Conservation (phyloP, 2,888 invertebrate species). For the Pammene aurita region DNA sequence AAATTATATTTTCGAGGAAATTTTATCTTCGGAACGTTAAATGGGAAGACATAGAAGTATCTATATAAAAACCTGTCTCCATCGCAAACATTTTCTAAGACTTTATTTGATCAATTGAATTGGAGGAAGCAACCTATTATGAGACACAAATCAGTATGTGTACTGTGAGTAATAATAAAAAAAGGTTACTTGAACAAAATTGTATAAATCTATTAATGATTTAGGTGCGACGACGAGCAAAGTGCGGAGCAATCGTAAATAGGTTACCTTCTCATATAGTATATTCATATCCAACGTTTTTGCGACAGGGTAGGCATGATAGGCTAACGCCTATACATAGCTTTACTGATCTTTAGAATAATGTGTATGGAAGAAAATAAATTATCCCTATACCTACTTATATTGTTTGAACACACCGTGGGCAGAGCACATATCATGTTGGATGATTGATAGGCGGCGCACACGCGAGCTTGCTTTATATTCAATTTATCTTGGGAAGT, state of each 20-base stretch:
- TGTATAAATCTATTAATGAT: no score
- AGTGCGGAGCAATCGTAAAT: no score
- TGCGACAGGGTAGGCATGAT: no score
- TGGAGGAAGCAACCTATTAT: neutral
- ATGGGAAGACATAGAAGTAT: no score
- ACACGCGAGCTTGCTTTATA: slow-evolving; percentile 66
- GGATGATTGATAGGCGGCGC: slow-evolving; percentile 63
- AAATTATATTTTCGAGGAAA: no score
- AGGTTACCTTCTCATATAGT: no score
- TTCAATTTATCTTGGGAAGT: slow-evolving; percentile 67
- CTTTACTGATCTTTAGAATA: neutral
- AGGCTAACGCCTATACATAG: no score
- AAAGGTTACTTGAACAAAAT: no score
- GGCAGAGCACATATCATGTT: slow-evolving; percentile 55
- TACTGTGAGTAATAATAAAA: no score
- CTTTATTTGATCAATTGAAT: slow-evolving; percentile 4
- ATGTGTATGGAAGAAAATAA: slow-evolving; percentile 2
- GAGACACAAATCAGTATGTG: neutral
- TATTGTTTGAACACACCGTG: slow-evolving; percentile 50
- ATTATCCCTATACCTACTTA: slow-evolving; percentile 17
- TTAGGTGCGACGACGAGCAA: no score
- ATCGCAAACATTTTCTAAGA: neutral
- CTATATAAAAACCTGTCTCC: neutral
- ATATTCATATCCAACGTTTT: no score
- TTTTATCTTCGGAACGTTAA: no score